A percentile compares a stretch with the other conserved stretches of the same genome.
Evolutionary conservation across 35 echinoderm and acorn worm species (phyloP).

Genomic region (Heliocidaris erythrogramma): DNA sequence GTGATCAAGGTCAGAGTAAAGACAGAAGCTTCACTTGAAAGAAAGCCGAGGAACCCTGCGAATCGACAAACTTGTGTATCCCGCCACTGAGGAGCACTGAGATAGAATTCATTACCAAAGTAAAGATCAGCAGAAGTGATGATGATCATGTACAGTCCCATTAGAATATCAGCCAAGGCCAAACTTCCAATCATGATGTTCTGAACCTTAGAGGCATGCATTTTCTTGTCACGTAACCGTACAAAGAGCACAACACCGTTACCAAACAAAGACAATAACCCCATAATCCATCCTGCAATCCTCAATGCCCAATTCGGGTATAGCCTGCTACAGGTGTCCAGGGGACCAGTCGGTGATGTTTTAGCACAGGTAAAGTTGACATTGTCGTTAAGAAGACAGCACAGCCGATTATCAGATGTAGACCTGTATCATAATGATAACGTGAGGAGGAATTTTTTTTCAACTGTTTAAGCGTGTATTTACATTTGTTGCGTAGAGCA

Average conservation of each 20-base stretch:
- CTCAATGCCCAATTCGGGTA: background rate
- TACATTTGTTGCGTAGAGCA: no score
- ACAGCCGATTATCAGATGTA: background rate
- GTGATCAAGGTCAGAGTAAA: constrained; percentile 56
- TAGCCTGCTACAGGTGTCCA: background rate
- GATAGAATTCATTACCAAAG: constrained; percentile 53
- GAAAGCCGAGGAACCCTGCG: constrained; percentile 49
- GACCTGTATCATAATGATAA: background rate
- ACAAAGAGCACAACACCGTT: background rate
- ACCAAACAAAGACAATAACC: background rate
- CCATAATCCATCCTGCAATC: background rate
- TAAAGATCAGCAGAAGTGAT: constrained; percentile 55
- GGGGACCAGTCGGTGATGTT: background rate
- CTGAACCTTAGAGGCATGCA: constrained; percentile 13
- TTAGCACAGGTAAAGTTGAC: background rate
- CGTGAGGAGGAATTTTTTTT: background rate
- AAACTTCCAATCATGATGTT: constrained; percentile 59
- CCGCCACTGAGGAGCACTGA: constrained; percentile 50
- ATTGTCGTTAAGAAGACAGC: background rate
- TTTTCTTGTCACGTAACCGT: background rate
- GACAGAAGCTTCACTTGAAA: constrained; percentile 66
- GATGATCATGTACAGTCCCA: constrained; percentile 72
- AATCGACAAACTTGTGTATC: background rate
- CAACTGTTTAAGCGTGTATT: no score
- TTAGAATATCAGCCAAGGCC: constrained; percentile 68